Conservation (phyloP, 2,888 invertebrate genomes). For the Pachycephus smyrnensis region DNA sequence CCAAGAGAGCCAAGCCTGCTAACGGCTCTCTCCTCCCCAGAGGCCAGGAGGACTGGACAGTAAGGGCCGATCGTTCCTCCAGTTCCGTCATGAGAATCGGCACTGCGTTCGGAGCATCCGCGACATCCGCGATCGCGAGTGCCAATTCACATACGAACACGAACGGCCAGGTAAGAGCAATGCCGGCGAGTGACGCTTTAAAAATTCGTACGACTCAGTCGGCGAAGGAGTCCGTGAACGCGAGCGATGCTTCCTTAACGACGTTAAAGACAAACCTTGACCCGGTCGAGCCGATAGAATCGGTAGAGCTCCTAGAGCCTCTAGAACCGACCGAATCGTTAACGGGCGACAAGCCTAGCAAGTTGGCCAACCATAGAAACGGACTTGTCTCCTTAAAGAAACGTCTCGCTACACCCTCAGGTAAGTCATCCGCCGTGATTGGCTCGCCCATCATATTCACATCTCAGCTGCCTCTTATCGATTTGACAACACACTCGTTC, state of each 20-base stretch:
- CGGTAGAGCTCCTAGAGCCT: background rate
- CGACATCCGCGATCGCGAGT: too few relatives aligned
- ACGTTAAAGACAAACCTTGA: background rate
- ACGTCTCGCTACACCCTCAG: conserved; percentile 13
- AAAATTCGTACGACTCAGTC: too few relatives aligned
- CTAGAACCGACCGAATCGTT: background rate
- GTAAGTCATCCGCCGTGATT: conserved; percentile 22
- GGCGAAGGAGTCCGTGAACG: background rate
- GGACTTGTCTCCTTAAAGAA: conserved; percentile 32
- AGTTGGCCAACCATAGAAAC: conserved; percentile 32
- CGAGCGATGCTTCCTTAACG: background rate
- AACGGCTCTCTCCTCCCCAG: conserved; percentile 14
- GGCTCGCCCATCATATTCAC: conserved; percentile 15
- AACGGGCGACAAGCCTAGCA: background rate
- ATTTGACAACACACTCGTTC: conserved; percentile 12
- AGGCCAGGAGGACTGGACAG: background rate
- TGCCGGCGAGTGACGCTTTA: background rate
- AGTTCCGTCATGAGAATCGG: background rate
- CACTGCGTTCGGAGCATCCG: background rate
- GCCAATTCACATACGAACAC: background rate
- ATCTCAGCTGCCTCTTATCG: conserved; percentile 25
- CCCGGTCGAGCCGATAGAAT: background rate
- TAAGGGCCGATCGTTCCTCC: too few relatives aligned
- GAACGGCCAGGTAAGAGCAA: background rate
- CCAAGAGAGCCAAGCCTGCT: conserved; percentile 30